These are phyloP conservation scores for Parotocinclus haroldoi DNA, from an alignment of 2,797 vertebrate genomes.

Conservation along the genomic window DNA sequence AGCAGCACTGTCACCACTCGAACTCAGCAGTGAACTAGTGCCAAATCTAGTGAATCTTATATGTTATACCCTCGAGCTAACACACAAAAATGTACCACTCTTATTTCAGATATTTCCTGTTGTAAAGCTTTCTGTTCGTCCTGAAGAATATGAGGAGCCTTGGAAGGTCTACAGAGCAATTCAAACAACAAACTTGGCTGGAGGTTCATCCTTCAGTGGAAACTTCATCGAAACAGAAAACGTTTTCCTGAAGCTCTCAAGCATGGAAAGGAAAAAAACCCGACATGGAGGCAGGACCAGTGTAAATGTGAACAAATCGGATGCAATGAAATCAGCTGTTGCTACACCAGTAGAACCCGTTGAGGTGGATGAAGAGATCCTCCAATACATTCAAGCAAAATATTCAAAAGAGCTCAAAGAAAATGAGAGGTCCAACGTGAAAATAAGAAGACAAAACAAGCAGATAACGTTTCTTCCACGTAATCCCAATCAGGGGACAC, in stretches of 20 bases:
- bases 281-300: not conserved
- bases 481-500: rapidly evolving
- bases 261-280: not conserved
- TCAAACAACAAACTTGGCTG: rapidly evolving
- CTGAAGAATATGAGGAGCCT: conserved; percentile 1
- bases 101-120: conserved; percentile 50
- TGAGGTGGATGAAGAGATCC: conserved; percentile 36
- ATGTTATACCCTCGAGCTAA: no score
- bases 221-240: conserved; percentile 45
- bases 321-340: not conserved
- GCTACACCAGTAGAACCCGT: conserved; percentile 14
- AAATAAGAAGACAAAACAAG: not conserved
- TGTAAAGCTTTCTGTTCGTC: conserved; percentile 44
- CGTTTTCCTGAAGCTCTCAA: not conserved
- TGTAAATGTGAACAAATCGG: not conserved
- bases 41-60: no score
- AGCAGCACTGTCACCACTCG: no score
- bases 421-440: conserved; percentile 40
- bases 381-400: conserved; percentile 58
- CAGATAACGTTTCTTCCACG: conserved; percentile 38
- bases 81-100: no score
- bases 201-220: conserved; percentile 29
- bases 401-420: conserved; percentile 38
- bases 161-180: conserved; percentile 1
- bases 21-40: no score